These are phyloP conservation scores for Umimayanthus chanpuru DNA, from an alignment of 92 coral and sea anemone species.

Conservation along the genomic window DNA sequence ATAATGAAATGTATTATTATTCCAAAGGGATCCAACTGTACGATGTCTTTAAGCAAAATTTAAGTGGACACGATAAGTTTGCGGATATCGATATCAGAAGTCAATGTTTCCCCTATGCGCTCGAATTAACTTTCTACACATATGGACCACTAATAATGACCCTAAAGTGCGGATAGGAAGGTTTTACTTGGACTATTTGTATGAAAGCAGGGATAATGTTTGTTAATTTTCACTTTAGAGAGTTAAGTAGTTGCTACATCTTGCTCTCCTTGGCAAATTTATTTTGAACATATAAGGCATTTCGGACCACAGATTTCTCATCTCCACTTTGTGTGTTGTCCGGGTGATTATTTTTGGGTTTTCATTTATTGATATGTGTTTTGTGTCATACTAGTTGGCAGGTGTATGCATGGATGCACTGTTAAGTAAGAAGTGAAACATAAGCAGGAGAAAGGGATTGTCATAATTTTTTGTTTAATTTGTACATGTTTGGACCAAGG, in stretches of 20 bases:
- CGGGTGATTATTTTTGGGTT: background rate
- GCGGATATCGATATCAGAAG: conserved; percentile 53
- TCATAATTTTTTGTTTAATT: no score
- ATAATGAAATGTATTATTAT: background rate
- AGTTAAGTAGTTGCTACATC: background rate
- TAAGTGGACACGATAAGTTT: conserved; percentile 50
- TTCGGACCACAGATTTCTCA: background rate
- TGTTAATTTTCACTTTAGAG: background rate
- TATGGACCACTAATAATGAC: conserved; percentile 68
- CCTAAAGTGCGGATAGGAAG: conserved; percentile 61
- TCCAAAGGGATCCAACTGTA: conserved; percentile 42
- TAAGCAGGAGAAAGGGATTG: background rate
- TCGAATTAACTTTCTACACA: conserved; percentile 58
- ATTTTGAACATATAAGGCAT: background rate
- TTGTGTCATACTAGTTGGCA: no score
- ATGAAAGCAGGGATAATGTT: conserved; percentile 44
- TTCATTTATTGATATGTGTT: no score
- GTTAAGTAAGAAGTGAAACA: no score
- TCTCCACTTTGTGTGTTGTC: background rate
- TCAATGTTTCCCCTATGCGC: conserved; percentile 69
- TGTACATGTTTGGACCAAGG: no score
- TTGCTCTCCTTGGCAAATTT: background rate
- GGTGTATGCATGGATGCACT: no score
- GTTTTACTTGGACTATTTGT: conserved; percentile 64
- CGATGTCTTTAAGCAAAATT: conserved; percentile 51